phyloP scores from a whole-genome alignment of 2,888 invertebrate genomes.

The Tholera decimalis region DNA sequence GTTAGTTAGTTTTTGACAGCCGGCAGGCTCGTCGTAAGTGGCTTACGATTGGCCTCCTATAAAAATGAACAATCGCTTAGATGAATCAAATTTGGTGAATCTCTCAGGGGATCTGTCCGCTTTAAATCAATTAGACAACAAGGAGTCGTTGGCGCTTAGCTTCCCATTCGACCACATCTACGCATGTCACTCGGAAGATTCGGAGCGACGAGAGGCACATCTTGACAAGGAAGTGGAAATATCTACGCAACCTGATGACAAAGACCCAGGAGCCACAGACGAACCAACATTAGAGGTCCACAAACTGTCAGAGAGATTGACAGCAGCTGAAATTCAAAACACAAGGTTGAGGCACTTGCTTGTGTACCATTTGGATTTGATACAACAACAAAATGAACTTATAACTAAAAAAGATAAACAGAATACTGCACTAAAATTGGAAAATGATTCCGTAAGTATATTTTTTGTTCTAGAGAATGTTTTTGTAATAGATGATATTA shows the following conservation, averaged over 20 bases:
- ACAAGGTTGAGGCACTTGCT: conserved; percentile 95
- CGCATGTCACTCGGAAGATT: conserved; percentile 91
- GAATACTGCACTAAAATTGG: conserved; percentile 93
- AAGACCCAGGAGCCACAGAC: conserved; percentile 64
- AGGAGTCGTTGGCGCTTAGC: conserved; percentile 90
- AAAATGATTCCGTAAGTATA: conserved; percentile 94
- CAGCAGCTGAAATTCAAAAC: conserved; percentile 90
- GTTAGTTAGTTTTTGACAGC: conserved; percentile 85
- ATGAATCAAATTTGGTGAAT: conserved; percentile 89
- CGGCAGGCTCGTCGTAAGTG: conserved; percentile 86
- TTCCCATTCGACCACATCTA: conserved; percentile 94
- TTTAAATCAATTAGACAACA: conserved; percentile 85
- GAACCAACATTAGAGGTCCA: conserved; percentile 68
- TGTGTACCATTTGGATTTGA: conserved; percentile 96
- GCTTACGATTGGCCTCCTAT: conserved; percentile 78
- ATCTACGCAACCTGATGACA: conserved; percentile 78
- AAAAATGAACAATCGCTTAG: conserved; percentile 90
- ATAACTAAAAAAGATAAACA: conserved; percentile 95
- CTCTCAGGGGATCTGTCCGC: conserved; percentile 84
- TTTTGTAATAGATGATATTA: not conserved
- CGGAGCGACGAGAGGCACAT: conserved; percentile 77
- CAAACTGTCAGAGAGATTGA: conserved; percentile 79
- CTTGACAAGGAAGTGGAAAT: conserved; percentile 86
- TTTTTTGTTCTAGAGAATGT: not conserved
- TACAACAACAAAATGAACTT: conserved; percentile 97